Percentiles rank a stretch among this genome's conserved stretches.
Evolutionary conservation across 1,140 invertebrate species (phyloP).

Genomic region (Palaemon carinicauda): DNA sequence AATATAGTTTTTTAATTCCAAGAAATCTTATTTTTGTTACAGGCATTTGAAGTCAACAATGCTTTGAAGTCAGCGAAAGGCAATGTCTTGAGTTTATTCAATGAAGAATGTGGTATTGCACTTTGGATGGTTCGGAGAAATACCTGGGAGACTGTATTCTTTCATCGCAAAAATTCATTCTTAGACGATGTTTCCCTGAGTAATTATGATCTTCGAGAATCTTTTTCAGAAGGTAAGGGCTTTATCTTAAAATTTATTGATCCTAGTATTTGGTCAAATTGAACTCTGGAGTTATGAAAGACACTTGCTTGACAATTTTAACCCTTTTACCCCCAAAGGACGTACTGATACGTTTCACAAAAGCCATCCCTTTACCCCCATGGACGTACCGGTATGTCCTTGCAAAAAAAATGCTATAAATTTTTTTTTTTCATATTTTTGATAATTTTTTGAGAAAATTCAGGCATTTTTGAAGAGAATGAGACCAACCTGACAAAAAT

Average conservation of each 20-base stretch:
- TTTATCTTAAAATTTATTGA: background rate
- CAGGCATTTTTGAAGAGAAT: no score
- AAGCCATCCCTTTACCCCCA: no score
- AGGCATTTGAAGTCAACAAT: constrained; percentile 49
- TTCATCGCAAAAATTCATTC: constrained; percentile 47
- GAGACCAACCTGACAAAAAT: no score
- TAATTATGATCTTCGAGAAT: constrained; percentile 55
- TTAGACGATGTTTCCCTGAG: constrained; percentile 41
- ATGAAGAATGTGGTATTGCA: constrained; percentile 53
- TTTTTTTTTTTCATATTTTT: no score
- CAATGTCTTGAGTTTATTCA: constrained; percentile 42
- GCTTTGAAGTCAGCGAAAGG: constrained; percentile 30
- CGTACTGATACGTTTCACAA: no score
- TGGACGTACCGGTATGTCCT: no score
- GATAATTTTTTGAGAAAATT: no score
- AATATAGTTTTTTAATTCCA: background rate
- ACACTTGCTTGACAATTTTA: background rate
- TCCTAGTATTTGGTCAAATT: no score
- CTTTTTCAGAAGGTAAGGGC: constrained; percentile 45
- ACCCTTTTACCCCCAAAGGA: no score
- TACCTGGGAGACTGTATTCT: constrained; percentile 59
- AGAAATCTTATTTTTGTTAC: background rate
- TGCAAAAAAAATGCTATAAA: no score
- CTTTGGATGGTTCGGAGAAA: constrained; percentile 56
- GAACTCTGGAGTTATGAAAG: background rate